Conservation (phyloP, 2,113 vertebrate genomes). For the Protobothrops flavoviridis region DNA sequence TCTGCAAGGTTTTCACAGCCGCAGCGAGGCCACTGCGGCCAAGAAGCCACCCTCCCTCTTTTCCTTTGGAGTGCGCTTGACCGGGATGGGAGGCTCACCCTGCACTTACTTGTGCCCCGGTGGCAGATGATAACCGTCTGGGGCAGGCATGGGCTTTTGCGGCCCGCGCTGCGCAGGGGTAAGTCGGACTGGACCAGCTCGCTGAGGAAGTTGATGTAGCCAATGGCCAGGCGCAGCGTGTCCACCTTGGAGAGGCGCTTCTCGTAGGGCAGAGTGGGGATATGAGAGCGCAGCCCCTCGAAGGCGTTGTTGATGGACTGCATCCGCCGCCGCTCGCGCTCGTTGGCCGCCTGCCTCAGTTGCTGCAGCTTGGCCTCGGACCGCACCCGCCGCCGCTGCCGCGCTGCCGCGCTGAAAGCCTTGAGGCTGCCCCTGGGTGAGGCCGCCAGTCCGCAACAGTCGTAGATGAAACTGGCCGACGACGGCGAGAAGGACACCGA, state of each 20-base stretch:
- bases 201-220: constrained; percentile 97
- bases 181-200: constrained; percentile 92
- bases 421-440: constrained; percentile 71
- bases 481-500: constrained; percentile 72
- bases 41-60: background rate
- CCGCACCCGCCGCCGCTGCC: constrained; percentile 81
- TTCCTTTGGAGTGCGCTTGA: no score
- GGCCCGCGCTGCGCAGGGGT: constrained; percentile 79
- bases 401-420: constrained; percentile 67
- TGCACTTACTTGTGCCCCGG: constrained; percentile 87
- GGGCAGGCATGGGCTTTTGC: constrained; percentile 78
- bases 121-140: constrained; percentile 97
- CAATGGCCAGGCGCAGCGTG: constrained; percentile 94
- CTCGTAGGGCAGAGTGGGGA: constrained; percentile 96
- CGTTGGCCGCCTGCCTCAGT: constrained; percentile 91
- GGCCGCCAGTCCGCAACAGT: constrained; percentile 59
- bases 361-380: constrained; percentile 92
- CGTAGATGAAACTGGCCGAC: constrained; percentile 52
- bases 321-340: constrained; percentile 92
- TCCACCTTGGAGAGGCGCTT: constrained; percentile 97
- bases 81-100: background rate
- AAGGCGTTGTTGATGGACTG: constrained; percentile 98
- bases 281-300: constrained; percentile 93
- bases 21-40: background rate
- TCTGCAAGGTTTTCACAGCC: background rate